A percentile compares a stretch with the other conserved stretches of the same genome.
phyloP scores from a whole-genome alignment of 2,888 invertebrate species.

The Busseola fusca region DNA sequence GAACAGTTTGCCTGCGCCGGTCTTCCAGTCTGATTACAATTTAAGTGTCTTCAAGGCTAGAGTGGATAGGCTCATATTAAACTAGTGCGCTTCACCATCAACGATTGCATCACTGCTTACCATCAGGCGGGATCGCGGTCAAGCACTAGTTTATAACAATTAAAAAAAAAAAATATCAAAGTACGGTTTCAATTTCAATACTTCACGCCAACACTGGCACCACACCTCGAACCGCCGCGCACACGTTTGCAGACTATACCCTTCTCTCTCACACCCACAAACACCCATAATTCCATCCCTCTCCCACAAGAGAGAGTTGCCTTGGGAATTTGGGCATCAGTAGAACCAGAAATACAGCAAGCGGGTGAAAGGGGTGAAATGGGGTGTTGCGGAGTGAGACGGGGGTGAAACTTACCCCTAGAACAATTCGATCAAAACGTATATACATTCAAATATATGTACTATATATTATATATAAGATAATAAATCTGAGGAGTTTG shows the following conservation, averaged over 20 bases:
- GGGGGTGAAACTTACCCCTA: slow-evolving; percentile 23
- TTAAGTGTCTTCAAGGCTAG: too few relatives aligned
- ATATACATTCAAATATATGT: slow-evolving; percentile 25
- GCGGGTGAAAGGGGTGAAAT: slow-evolving; percentile 32
- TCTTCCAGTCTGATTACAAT: too few relatives aligned
- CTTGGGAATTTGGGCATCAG: slow-evolving; percentile 57
- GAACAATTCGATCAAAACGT: slow-evolving; percentile 40
- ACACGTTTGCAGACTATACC: slow-evolving; percentile 58
- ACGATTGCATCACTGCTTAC: too few relatives aligned
- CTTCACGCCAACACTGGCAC: slow-evolving; percentile 53
- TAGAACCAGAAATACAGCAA: slow-evolving; percentile 49
- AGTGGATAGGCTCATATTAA: too few relatives aligned
- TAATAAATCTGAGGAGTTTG: not conserved
- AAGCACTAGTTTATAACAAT: too few relatives aligned
- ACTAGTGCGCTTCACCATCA: too few relatives aligned
- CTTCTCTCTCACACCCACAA: slow-evolving; percentile 52
- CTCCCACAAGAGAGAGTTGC: slow-evolving; percentile 55
- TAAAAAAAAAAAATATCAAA: too few relatives aligned
- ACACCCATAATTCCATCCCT: slow-evolving; percentile 38
- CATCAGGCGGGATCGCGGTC: too few relatives aligned
- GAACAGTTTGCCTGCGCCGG: too few relatives aligned
- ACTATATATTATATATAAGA: too few relatives aligned
- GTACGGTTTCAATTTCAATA: too few relatives aligned
- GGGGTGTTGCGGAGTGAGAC: slow-evolving; percentile 21
- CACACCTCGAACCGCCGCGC: slow-evolving; percentile 51